Evolutionary conservation across 2,797 vertebrate species (phyloP).

Genomic region (Anniella stebbinsi): DNA sequence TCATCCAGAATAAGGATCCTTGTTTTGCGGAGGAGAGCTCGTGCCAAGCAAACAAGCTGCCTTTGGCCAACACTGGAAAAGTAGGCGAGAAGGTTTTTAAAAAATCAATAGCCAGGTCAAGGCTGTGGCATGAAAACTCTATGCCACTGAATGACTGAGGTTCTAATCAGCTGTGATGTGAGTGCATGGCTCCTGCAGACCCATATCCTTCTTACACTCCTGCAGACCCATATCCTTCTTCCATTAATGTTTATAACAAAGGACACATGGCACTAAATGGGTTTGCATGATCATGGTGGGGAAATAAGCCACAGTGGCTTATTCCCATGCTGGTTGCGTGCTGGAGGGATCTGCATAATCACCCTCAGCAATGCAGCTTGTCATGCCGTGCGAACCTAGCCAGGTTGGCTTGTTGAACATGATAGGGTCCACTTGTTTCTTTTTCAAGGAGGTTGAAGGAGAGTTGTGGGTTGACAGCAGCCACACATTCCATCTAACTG

Average conservation of each 20-base stretch:
- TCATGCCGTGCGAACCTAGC: neutral
- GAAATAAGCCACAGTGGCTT: no score
- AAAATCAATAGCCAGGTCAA: fast-evolving
- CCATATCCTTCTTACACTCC: neutral
- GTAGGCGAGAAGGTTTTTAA: conserved; percentile 7
- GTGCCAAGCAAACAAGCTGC: conserved; percentile 94
- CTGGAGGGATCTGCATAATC: no score
- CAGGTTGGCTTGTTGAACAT: neutral
- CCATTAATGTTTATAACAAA: neutral
- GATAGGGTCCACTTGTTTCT: neutral
- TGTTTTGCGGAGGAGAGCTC: conserved; percentile 94
- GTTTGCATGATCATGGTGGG: no score
- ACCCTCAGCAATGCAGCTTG: no score
- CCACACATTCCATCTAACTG: neutral
- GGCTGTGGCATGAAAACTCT: neutral
- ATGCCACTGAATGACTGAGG: neutral
- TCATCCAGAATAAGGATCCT: conserved; percentile 93
- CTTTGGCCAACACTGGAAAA: conserved; percentile 91
- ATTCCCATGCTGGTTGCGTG: neutral
- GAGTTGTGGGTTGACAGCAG: neutral
- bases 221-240: neutral
- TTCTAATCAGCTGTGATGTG: neutral
- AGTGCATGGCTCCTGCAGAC: neutral
- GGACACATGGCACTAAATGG: no score
- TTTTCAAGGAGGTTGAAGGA: neutral